Conservation (phyloP, 1,140 invertebrate species). For the Pachypsylla venusta region DNA sequence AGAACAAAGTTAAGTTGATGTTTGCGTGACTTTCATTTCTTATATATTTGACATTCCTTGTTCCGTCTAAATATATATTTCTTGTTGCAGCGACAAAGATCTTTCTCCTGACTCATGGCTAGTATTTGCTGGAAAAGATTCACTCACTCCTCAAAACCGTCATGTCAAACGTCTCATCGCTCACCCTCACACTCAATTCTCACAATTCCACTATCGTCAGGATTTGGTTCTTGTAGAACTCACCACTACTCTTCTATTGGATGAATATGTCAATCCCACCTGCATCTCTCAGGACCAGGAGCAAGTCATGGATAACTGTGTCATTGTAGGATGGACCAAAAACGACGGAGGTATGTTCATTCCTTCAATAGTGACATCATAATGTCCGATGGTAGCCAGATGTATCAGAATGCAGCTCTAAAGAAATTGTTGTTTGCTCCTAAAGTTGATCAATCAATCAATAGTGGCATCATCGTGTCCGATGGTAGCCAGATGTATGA, state of each 20-base stretch:
- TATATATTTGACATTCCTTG: constrained; percentile 9
- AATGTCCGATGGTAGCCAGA: too few relatives aligned
- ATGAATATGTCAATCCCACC: constrained; percentile 2
- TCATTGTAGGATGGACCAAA: not conserved
- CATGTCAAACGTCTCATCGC: constrained; percentile 35
- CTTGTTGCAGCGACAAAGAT: constrained; percentile 29
- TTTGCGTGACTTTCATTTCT: not conserved
- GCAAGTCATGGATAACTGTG: not conserved
- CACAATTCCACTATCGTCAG: constrained; percentile 37
- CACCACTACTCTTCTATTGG: not conserved
- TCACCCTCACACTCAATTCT: constrained; percentile 43
- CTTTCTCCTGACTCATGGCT: constrained; percentile 28
- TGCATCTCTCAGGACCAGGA: not conserved
- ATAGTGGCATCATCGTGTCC: too few relatives aligned
- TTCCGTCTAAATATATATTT: too few relatives aligned
- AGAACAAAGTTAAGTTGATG: too few relatives aligned
- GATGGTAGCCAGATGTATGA: too few relatives aligned
- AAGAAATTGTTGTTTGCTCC: too few relatives aligned
- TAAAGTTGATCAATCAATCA: too few relatives aligned
- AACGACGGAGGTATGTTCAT: not conserved
- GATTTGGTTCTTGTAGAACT: constrained; percentile 1
- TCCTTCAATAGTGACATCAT: too few relatives aligned
- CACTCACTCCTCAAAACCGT: constrained; percentile 28
- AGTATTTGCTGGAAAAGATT: constrained; percentile 33
- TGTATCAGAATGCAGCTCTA: too few relatives aligned